Evolutionary conservation across 2,797 vertebrate species (phyloP), one percentile per base, ranked within the genome.

Genomic region (Onychomys arenicola): DNA sequence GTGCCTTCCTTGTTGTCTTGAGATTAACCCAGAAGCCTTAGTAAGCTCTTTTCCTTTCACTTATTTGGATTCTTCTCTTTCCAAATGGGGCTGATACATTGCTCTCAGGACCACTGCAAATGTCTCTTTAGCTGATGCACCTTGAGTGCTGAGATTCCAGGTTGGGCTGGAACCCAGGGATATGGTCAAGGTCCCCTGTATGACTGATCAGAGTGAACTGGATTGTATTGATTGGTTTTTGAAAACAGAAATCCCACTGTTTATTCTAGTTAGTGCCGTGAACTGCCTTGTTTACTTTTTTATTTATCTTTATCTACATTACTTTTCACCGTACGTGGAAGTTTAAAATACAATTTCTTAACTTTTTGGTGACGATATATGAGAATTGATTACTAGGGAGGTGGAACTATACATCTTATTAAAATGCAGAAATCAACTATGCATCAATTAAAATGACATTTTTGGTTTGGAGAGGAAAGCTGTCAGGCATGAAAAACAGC

Each of bases 391-490:
- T 94, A 94, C 63, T 63, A 85, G 34, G 11, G 52, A 71, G 40
- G 52, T 2, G 0, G 32, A 37, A 29, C 84, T 88, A 25, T 87
- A 17, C 13, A 27, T 86, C 4, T 43, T 84, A 40, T 90, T 76
- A 90, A 90, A 81, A 82, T 90, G 63, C 46, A 52, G 89, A 81
- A 73, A 71, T 46, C 84, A 65, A 87, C n/a, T 59, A 63, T 46
- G 71, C 6, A n/a, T 46, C 23, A 52, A 29, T 69, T 90, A 71
- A 91, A 88, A 46, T 0, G 40, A 34, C 63, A 37, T 65, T 96
- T 88, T 95, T 96, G 61, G 25, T 77, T 91, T 90, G 76, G 1
- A 32, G 59, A 81, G 61, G 73, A 55, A 95, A 91, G 32, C 57
- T 91, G 61, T 73, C 73, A 17, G 81, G 17, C 11, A 27, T 82